These are phyloP conservation scores for Clitarchus hookeri DNA, from an alignment of 2,888 invertebrate species.

Conservation along the genomic window DNA sequence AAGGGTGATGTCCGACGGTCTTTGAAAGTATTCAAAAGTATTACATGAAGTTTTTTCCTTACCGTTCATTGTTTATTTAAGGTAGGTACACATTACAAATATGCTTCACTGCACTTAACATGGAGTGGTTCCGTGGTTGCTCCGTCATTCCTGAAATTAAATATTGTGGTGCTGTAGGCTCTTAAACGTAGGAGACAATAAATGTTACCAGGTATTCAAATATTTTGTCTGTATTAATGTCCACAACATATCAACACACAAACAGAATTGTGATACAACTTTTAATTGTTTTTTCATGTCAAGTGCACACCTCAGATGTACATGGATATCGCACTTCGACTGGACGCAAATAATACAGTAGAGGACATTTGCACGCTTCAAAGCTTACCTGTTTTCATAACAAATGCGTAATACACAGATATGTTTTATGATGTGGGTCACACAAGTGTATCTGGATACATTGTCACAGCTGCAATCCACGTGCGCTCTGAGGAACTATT, in stretches of 20 bases:
- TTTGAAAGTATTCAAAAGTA: too few species aligned
- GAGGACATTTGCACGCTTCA: background rate
- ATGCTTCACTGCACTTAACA: too few species aligned
- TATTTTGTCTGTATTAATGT: background rate
- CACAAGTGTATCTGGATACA: background rate
- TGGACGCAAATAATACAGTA: background rate
- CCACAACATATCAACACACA: background rate
- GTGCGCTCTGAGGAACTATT: too few species aligned
- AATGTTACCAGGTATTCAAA: background rate
- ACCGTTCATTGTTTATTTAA: too few species aligned
- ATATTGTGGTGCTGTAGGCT: too few species aligned
- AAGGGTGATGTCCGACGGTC: too few species aligned
- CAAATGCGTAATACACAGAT: background rate
- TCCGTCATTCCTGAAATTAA: too few species aligned
- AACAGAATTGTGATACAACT: background rate
- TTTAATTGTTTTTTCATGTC: background rate
- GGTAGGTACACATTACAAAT: too few species aligned
- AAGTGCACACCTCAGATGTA: background rate
- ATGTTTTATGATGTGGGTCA: background rate
- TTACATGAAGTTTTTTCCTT: too few species aligned
- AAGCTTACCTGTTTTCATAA: background rate
- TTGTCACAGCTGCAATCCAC: background rate
- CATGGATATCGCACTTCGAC: background rate
- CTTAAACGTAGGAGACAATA: too few species aligned
- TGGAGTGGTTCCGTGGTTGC: too few species aligned